Percentiles rank a stretch among this genome's conserved stretches.
phyloP scores from a whole-genome alignment of 2,888 invertebrate species.

The Rotaria socialis region DNA sequence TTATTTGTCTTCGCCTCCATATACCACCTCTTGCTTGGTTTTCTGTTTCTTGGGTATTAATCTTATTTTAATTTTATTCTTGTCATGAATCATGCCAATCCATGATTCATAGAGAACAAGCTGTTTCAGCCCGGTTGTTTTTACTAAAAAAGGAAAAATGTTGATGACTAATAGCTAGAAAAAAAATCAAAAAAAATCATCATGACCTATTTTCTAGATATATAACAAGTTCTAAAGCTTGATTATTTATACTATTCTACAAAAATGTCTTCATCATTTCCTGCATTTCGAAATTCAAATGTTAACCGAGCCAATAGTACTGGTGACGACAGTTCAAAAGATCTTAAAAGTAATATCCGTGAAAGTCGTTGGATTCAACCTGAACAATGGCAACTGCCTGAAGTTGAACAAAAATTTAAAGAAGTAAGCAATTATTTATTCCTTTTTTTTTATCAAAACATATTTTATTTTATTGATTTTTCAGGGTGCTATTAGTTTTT shows the following conservation, averaged over 20 bases:
- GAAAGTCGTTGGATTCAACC: constrained; percentile 14
- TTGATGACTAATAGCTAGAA: neutral
- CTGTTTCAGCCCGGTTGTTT: neutral
- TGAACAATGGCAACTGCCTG: neutral
- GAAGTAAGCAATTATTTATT: neutral
- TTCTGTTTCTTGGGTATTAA: too few relatives aligned
- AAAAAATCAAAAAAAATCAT: neutral
- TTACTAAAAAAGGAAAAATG: neutral
- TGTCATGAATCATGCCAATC: neutral
- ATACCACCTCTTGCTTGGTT: neutral
- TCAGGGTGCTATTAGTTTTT: neutral
- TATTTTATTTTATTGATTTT: neutral
- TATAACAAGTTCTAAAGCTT: neutral
- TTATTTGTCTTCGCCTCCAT: neutral
- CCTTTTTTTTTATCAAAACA: neutral
- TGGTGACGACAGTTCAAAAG: neutral
- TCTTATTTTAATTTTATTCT: neutral
- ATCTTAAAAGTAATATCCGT: neutral
- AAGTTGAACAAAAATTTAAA: neutral
- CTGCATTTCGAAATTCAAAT: neutral
- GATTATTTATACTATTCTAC: neutral
- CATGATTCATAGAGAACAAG: neutral
- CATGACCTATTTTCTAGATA: neutral
- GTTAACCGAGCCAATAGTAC: neutral
- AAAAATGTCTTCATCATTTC: neutral